These are phyloP conservation scores for Styela clava DNA, from an alignment of 23 tunicate genomes.

Conservation along the genomic window DNA sequence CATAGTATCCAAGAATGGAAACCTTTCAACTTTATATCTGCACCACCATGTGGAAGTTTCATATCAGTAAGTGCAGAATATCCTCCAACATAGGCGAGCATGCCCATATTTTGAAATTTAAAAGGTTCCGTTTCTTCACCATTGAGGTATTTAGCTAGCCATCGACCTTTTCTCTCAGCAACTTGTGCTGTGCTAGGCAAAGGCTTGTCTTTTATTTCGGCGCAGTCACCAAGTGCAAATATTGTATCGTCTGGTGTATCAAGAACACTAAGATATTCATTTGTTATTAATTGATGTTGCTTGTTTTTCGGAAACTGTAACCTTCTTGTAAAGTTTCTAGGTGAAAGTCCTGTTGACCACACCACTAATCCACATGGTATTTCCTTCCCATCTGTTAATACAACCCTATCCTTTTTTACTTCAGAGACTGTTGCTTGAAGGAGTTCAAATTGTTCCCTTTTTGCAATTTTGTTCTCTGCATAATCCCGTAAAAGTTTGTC, in stretches of 20 bases:
- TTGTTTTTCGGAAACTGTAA: constrained; percentile 51
- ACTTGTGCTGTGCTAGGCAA: constrained; percentile 90
- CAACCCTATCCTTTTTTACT: constrained; percentile 55
- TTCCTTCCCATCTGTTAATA: constrained; percentile 54
- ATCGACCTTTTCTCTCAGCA: constrained; percentile 75
- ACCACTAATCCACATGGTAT: constrained; percentile 87
- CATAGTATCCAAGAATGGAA: constrained; percentile 85
- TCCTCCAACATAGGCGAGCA: constrained; percentile 92
- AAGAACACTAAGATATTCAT: constrained; percentile 41
- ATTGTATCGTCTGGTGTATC: constrained; percentile 42
- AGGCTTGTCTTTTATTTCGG: constrained; percentile 53
- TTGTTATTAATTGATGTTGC: constrained; percentile 59
- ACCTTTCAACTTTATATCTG: constrained; percentile 61
- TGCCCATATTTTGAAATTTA: constrained; percentile 67
- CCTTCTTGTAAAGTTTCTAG: constrained; percentile 56
- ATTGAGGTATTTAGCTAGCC: constrained; percentile 80
- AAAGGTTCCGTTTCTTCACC: constrained; percentile 40
- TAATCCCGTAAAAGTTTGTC: constrained; percentile 69
- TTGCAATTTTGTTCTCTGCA: constrained; percentile 78
- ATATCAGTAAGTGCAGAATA: constrained; percentile 69
- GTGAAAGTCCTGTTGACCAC: constrained; percentile 90
- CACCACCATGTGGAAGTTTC: constrained; percentile 39
- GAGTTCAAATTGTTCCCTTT: constrained; percentile 69
- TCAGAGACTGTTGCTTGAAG: constrained; percentile 52
- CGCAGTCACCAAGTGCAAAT: constrained; percentile 82